A percentile compares a stretch with the other conserved stretches of the same genome.
Conservation (phyloP, 2,113 vertebrate genomes). For the Microcebus jonahi region DNA sequence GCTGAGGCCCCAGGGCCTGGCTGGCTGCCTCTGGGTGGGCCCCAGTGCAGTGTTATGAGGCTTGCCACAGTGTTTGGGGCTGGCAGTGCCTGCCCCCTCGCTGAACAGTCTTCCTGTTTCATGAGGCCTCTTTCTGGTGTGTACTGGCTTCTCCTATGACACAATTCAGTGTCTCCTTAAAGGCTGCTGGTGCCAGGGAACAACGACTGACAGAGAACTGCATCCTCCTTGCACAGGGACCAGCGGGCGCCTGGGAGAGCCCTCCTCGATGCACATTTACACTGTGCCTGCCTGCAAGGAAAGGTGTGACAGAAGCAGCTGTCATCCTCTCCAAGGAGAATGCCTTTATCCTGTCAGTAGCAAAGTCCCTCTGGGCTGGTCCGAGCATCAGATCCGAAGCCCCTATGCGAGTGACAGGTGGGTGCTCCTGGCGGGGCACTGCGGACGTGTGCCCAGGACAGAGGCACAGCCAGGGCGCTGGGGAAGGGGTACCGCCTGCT, state of each 20-base stretch:
- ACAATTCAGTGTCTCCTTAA: neutral
- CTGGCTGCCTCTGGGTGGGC: neutral
- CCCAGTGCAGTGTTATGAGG: neutral
- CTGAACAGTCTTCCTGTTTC: too few relatives aligned
- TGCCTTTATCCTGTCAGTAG: neutral
- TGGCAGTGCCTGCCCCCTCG: neutral
- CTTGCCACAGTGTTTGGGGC: neutral
- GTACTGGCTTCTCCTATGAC: neutral
- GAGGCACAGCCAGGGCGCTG: neutral
- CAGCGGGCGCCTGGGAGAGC: neutral
- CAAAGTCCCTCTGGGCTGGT: neutral
- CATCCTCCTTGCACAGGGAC: neutral
- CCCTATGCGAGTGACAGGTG: neutral
- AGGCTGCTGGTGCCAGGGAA: neutral
- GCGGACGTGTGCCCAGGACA: fast-evolving
- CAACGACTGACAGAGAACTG: neutral
- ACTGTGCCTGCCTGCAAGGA: neutral
- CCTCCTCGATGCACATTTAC: neutral
- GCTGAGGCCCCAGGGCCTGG: neutral
- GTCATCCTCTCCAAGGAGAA: neutral
- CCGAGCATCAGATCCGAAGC: neutral
- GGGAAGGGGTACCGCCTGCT: neutral
- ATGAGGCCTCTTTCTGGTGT: neutral
- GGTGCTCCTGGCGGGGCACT: neutral
- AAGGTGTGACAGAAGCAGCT: neutral